Conservation (phyloP, 2,888 invertebrate species). For the Scrobipalpa atriplicella region DNA sequence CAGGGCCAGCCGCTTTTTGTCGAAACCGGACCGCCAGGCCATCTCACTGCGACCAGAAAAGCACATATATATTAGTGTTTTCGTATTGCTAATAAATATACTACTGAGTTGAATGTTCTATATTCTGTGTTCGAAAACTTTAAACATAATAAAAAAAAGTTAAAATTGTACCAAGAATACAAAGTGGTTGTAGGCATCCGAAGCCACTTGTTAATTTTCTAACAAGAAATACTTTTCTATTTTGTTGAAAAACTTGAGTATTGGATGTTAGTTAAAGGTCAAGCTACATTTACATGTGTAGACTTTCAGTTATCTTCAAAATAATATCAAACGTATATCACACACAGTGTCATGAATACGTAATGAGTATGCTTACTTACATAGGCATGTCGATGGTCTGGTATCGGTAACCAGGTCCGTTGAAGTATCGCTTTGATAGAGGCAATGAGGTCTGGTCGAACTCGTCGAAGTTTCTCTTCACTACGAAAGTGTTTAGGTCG, state of each 20-base stretch:
- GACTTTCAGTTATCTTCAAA: background rate
- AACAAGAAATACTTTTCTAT: too few relatives aligned
- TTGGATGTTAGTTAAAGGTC: background rate
- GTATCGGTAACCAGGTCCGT: slow-evolving; percentile 76
- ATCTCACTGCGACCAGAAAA: slow-evolving; percentile 24
- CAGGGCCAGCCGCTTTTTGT: slow-evolving; percentile 65
- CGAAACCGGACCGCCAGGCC: slow-evolving; percentile 48
- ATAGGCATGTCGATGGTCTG: slow-evolving; percentile 21
- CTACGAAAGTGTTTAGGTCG: slow-evolving; percentile 77
- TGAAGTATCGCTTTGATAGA: slow-evolving; percentile 82
- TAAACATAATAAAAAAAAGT: too few relatives aligned
- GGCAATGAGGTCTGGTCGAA: slow-evolving; percentile 82
- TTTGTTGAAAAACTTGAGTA: background rate
- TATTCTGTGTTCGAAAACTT: too few relatives aligned
- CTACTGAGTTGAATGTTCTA: too few relatives aligned
- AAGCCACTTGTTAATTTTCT: too few relatives aligned
- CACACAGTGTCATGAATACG: background rate
- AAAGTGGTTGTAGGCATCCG: too few relatives aligned
- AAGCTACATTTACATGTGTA: too few relatives aligned
- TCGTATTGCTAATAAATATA: too few relatives aligned
- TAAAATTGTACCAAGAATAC: too few relatives aligned
- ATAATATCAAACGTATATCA: background rate
- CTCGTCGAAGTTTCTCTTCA: slow-evolving; percentile 85
- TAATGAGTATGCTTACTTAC: slow-evolving; percentile 2
- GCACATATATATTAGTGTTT: too few relatives aligned